Percentiles rank a stretch among this genome's conserved stretches.
Evolutionary conservation across 2,888 invertebrate species (phyloP).

Genomic region (Auanema freiburgensis): DNA sequence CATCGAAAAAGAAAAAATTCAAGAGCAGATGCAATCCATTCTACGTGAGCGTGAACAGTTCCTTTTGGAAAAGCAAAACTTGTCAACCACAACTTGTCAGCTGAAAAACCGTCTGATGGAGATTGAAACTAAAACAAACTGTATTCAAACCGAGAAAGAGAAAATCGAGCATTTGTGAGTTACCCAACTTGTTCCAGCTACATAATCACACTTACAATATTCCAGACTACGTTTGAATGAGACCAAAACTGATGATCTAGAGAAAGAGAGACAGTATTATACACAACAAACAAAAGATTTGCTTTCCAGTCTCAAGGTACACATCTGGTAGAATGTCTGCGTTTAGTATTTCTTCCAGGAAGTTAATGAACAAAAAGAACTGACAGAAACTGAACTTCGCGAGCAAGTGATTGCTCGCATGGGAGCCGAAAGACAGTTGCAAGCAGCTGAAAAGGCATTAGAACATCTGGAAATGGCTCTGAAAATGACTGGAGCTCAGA

Average conservation of each 20-base stretch:
- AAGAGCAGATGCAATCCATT: constrained; percentile 60
- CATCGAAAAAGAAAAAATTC: constrained; percentile 65
- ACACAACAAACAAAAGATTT: constrained; percentile 66
- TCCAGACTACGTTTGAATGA: constrained; percentile 65
- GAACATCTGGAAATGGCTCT: constrained; percentile 66
- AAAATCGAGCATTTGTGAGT: constrained; percentile 65
- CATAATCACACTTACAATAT: neutral
- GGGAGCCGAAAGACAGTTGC: constrained; percentile 65
- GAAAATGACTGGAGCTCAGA: constrained; percentile 62
- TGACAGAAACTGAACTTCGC: constrained; percentile 66
- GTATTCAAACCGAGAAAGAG: constrained; percentile 65
- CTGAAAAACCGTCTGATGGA: constrained; percentile 60
- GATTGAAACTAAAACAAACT: constrained; percentile 66
- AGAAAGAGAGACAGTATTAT: constrained; percentile 66
- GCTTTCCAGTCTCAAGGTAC: constrained; percentile 66
- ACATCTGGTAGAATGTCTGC: constrained; percentile 2
- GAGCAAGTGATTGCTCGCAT: constrained; percentile 67
- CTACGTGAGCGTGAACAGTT: constrained; percentile 63
- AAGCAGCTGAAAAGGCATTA: constrained; percentile 63
- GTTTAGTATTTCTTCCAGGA: constrained; percentile 57
- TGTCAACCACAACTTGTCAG: constrained; percentile 64
- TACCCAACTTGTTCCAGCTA: neutral
- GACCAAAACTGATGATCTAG: constrained; percentile 64
- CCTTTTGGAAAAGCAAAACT: constrained; percentile 65
- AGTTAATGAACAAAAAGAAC: constrained; percentile 66